These are phyloP conservation scores for Porphyrio hochstetteri DNA, from an alignment of 2,113 vertebrate species.

Conservation along the genomic window DNA sequence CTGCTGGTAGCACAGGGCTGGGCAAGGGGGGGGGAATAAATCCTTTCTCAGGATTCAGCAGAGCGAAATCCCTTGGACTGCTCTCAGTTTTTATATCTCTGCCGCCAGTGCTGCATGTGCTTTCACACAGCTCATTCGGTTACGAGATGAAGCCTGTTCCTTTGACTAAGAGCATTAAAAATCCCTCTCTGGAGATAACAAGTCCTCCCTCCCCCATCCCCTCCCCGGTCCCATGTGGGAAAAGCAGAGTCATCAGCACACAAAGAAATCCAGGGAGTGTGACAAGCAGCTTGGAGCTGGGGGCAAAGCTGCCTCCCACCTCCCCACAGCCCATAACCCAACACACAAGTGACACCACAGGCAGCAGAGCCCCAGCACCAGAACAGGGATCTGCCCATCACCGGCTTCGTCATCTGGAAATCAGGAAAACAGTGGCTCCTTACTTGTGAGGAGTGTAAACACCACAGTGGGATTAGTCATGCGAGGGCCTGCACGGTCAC, in stretches of 20 bases:
- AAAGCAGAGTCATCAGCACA: neutral
- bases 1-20: neutral
- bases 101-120: neutral
- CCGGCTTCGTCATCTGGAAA: neutral
- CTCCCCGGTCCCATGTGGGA: neutral
- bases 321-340: neutral
- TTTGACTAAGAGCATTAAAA: neutral
- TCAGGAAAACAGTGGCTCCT: neutral
- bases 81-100: neutral
- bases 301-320: neutral
- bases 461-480: neutral
- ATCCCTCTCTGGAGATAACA: neutral
- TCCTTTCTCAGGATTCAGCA: neutral
- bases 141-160: neutral
- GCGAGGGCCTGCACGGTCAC: neutral
- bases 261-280: conserved; percentile 20
- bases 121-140: neutral
- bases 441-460: neutral
- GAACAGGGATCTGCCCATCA: neutral
- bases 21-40: neutral
- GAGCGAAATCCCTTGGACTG: neutral
- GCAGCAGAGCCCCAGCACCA: neutral
- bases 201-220: neutral
- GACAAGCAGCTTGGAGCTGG: neutral
- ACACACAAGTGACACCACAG: neutral